phyloP scores from a whole-genome alignment of 2,888 invertebrate genomes.

The Gerris lacustris region DNA sequence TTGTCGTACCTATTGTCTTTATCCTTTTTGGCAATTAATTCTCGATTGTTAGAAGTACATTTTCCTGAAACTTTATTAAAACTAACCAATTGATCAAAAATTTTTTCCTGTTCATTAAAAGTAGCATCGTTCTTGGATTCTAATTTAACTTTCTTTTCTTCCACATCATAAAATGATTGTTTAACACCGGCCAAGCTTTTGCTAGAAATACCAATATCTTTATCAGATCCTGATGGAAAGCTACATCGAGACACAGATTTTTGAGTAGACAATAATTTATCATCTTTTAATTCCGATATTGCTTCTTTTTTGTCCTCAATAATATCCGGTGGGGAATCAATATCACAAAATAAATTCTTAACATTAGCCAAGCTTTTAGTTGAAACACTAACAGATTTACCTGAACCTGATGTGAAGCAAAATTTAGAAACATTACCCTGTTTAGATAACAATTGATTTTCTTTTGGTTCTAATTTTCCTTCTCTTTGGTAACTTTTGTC shows the following conservation, averaged over 20 bases:
- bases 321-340: neutral
- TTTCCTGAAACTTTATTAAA: no score
- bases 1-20: no score
- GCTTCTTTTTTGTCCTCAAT: neutral
- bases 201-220: slow-evolving; percentile 25
- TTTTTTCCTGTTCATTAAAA: no score
- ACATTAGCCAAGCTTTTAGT: slow-evolving; percentile 17
- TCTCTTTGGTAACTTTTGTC: no score
- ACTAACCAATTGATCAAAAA: no score
- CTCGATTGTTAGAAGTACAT: no score
- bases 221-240: slow-evolving; percentile 30
- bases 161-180: neutral
- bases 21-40: no score
- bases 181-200: slow-evolving; percentile 14
- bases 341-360: neutral
- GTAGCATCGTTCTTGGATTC: no score
- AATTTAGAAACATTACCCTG: neutral
- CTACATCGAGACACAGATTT: slow-evolving; percentile 10
- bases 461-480: neutral
- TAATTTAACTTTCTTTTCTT: no score
- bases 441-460: neutral
- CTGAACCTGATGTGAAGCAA: slow-evolving; percentile 29
- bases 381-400: slow-evolving; percentile 25
- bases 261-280: no score
- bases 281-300: neutral